Conservation (phyloP, 2,113 vertebrate species). For the Pycnonotus jocosus region DNA sequence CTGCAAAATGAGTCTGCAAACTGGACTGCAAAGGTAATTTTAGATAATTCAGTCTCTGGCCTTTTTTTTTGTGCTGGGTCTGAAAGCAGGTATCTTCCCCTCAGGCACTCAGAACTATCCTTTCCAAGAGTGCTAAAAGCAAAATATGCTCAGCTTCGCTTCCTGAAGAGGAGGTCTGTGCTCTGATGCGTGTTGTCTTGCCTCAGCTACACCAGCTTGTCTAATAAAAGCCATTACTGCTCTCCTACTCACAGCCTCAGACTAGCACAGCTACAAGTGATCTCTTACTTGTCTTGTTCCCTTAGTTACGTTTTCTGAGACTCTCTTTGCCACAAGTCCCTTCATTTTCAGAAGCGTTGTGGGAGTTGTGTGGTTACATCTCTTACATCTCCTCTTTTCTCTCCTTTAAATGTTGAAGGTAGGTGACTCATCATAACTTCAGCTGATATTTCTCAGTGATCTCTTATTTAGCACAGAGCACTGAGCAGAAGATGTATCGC, state of each 20-base stretch:
- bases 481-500: background rate
- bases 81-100: background rate
- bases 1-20: background rate
- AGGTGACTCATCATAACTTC: conserved; percentile 54
- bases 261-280: conserved; percentile 11
- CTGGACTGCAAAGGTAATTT: background rate
- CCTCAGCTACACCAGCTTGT: background rate
- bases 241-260: conserved; percentile 42
- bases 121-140: background rate
- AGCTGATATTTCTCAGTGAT: conserved; percentile 53
- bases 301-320: conserved; percentile 43
- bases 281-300: conserved; percentile 46
- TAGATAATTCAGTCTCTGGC: background rate
- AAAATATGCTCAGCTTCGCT: background rate
- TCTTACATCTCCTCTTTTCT: background rate
- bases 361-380: conserved; percentile 63
- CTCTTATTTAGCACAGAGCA: conserved; percentile 40
- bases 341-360: conserved; percentile 22
- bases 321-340: conserved; percentile 28
- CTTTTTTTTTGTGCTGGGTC: background rate
- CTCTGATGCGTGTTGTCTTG: background rate
- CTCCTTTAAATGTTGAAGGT: conserved; percentile 43
- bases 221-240: conserved; percentile 44
- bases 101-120: background rate
- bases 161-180: background rate